phyloP scores from a whole-genome alignment of 2,797 vertebrate species.

The Hozukius guyotensis region DNA sequence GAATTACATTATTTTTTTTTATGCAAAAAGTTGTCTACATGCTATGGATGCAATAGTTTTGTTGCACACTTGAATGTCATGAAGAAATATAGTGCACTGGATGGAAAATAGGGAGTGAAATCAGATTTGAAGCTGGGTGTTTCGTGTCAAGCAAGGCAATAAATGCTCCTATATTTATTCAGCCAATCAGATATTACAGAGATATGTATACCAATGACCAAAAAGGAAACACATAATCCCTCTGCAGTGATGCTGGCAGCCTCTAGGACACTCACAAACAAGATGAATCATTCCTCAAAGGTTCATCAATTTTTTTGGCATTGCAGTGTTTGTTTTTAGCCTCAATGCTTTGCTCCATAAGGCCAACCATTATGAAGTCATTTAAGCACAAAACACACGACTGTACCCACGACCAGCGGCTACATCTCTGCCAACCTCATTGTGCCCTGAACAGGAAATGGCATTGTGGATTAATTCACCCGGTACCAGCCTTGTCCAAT shows the following conservation, averaged over 20 bases:
- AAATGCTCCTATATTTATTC: not conserved
- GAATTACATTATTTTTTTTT: no score
- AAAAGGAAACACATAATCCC: not conserved
- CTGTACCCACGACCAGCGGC: not conserved
- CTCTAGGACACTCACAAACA: not conserved
- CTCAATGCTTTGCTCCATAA: not conserved
- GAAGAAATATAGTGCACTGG: not conserved
- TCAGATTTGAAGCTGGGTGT: not conserved
- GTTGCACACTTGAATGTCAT: not conserved
- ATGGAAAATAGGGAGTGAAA: not conserved
- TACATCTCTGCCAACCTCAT: conserved; percentile 12
- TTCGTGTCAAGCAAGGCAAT: not conserved
- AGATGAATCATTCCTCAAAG: not conserved
- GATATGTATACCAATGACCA: not conserved
- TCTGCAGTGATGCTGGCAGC: not conserved
- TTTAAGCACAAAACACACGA: conserved; percentile 9
- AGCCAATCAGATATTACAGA: not conserved
- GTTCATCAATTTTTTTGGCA: conserved; percentile 12
- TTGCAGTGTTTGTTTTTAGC: not conserved
- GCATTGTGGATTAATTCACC: conserved; percentile 50
- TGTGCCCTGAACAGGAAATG: conserved; percentile 36
- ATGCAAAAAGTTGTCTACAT: not conserved
- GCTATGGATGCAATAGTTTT: not conserved
- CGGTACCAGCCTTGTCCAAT: conserved; percentile 39
- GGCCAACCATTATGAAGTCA: not conserved